These are phyloP conservation scores for Bubo blakistoni DNA, from an alignment of 2,113 vertebrate species.

Conservation along the genomic window DNA sequence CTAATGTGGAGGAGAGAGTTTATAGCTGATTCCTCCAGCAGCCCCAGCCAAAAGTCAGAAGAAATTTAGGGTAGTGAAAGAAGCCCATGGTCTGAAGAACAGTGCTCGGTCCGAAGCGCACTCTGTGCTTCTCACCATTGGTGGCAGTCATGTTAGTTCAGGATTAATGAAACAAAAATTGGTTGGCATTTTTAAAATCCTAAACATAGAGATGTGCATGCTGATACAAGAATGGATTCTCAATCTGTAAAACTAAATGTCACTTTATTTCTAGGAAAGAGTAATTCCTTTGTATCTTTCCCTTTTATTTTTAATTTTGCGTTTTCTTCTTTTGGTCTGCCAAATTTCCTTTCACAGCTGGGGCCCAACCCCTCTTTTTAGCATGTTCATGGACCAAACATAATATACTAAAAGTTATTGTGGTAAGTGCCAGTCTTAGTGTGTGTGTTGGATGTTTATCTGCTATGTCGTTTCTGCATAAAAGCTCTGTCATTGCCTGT, in stretches of 20 bases:
- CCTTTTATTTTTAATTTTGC: not conserved
- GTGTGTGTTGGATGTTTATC: not conserved
- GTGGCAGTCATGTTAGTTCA: not conserved
- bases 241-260: not conserved
- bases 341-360: not conserved
- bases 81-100: not conserved
- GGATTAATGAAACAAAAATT: not conserved
- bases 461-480: not conserved
- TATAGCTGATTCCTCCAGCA: not conserved
- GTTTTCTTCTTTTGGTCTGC: not conserved
- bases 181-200: not conserved
- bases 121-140: not conserved
- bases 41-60: not conserved
- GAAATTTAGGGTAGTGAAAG: not conserved
- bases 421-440: not conserved
- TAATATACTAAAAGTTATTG: not conserved
- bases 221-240: not conserved
- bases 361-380: not conserved
- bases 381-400: not conserved
- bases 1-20: not conserved
- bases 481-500: not conserved
- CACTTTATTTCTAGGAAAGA: not conserved
- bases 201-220: not conserved
- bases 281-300: not conserved
- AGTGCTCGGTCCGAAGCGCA: not conserved